Evolutionary conservation across 2,888 invertebrate genomes (phyloP).

Genomic region (Allophyes oxyacanthae): DNA sequence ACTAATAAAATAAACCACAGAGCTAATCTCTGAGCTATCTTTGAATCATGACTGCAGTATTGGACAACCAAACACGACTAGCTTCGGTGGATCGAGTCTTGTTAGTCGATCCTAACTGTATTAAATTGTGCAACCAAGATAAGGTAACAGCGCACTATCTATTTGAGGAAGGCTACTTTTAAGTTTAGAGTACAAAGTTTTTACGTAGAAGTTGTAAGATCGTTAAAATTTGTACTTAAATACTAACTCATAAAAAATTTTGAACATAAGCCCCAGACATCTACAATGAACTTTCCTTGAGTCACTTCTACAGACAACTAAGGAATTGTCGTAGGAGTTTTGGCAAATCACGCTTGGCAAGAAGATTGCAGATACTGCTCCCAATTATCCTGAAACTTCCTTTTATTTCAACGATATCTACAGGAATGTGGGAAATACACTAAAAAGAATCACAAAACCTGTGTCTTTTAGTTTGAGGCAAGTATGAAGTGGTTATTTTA

Average conservation of each 20-base stretch:
- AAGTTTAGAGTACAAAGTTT: too few species aligned
- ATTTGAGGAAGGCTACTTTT: too few species aligned
- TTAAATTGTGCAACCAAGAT: constrained; percentile 30
- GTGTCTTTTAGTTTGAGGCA: too few species aligned
- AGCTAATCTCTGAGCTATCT: constrained; percentile 51
- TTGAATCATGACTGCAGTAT: constrained; percentile 38
- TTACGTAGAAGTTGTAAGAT: constrained; percentile 18
- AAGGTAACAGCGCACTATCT: neutral
- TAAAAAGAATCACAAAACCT: too few species aligned
- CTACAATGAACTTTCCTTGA: constrained; percentile 4
- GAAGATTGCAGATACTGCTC: too few species aligned
- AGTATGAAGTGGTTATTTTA: neutral
- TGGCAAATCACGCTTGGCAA: too few species aligned
- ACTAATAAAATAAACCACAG: constrained; percentile 44
- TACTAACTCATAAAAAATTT: constrained; percentile 12
- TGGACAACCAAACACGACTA: constrained; percentile 42
- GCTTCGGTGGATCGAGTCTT: constrained; percentile 35
- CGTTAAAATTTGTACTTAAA: constrained; percentile 3
- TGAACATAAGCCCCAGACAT: neutral
- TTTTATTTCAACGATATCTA: too few species aligned
- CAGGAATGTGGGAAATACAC: too few species aligned
- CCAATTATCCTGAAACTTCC: too few species aligned
- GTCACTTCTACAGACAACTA: too few species aligned
- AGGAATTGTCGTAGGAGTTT: too few species aligned
- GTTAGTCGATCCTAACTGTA: constrained; percentile 27